A percentile compares a stretch with the other conserved stretches of the same genome.
These are phyloP conservation scores for Pangasius krempfi DNA, from an alignment of 2,797 vertebrate genomes.

Conservation along the genomic window DNA sequence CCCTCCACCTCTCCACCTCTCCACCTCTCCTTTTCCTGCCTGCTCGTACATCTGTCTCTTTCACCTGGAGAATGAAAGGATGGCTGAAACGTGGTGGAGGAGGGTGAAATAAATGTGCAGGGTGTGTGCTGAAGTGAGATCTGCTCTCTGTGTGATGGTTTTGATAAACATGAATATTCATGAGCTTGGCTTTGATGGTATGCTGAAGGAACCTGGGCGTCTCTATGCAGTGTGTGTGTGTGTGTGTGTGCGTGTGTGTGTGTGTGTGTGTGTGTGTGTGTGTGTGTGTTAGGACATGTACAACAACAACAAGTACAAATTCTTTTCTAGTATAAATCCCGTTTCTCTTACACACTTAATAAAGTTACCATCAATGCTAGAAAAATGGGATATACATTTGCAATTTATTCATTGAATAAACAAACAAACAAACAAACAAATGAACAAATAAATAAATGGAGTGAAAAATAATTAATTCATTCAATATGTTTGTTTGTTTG, in stretches of 20 bases:
- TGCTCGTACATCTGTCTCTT: not conserved
- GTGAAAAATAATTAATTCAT: no score
- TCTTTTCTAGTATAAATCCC: no score
- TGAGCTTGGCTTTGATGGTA: slow-evolving; percentile 65
- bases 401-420: no score
- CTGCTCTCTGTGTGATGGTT: not conserved
- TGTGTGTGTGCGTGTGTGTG: not conserved
- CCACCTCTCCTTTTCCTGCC: not conserved
- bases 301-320: no score
- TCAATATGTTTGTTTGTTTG: no score
- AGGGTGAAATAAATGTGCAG: no score
- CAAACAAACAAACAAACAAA: no score
- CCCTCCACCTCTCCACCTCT: not conserved
- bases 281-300: slow-evolving; percentile 1
- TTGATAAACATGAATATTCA: slow-evolving; percentile 76
- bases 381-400: no score
- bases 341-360: no score
- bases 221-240: slow-evolving; percentile 38
- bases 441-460: no score
- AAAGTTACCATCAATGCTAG: no score
- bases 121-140: not conserved
- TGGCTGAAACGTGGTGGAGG: not conserved
- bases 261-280: not conserved
- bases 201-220: slow-evolving; percentile 62
- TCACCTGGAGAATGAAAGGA: not conserved